Conservation (phyloP, 2,888 invertebrate genomes). For the Lasioglossum pauxillum region DNA sequence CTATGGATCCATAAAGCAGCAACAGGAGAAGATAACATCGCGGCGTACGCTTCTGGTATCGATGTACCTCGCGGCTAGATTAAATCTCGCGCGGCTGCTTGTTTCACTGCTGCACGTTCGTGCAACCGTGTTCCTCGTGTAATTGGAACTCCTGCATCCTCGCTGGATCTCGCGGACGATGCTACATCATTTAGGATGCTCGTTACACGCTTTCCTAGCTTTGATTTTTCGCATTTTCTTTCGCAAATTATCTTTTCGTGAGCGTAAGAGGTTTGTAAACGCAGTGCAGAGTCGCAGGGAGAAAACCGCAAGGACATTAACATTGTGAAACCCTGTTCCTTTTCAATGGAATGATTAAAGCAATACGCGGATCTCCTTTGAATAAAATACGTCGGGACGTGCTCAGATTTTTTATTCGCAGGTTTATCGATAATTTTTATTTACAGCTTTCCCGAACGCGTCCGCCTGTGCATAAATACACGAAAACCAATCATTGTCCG, state of each 20-base stretch:
- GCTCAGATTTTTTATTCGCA: background rate
- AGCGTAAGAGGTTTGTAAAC: background rate
- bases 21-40: conserved; percentile 47
- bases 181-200: background rate
- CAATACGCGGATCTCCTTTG: background rate
- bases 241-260: background rate
- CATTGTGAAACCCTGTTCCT: background rate
- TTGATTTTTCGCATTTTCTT: background rate
- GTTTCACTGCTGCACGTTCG: conserved; percentile 16
- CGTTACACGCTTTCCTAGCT: background rate
- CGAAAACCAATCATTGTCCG: background rate
- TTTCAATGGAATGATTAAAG: background rate
- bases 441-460: background rate
- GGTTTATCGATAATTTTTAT: background rate
- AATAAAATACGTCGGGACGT: background rate
- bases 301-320: background rate
- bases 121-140: conserved; percentile 21
- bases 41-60: conserved; percentile 52
- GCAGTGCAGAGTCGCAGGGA: background rate
- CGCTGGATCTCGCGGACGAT: background rate
- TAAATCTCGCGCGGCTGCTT: conserved; percentile 46
- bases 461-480: background rate
- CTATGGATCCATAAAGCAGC: conserved; percentile 63
- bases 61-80: conserved; percentile 42
- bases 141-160: conserved; percentile 37